Base-by-base conservation (phyloP, 2,797 vertebrate species). In the Trichosurus vulpecula region DNA sequence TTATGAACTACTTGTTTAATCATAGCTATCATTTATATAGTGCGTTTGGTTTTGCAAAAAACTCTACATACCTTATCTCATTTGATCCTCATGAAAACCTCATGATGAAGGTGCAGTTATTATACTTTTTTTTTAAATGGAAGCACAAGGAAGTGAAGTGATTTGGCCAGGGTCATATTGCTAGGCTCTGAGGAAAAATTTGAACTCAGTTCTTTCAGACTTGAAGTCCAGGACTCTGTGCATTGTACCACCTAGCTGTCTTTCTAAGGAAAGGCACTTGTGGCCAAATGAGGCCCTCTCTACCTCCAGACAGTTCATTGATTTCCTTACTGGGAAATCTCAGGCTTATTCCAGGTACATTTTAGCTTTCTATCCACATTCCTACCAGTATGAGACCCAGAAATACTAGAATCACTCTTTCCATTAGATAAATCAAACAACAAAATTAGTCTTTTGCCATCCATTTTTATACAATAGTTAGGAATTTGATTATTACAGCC, bases 401-500 rank as follows among this genome's bases (percentile, higher is more conserved):
- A 53, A 52, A 91, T 91, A 30, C 41, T 51, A 54, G 53, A 14
- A 61, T 47, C 47, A 58, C 54, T 52, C 12, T 66, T 66, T 29
- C 91, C 56, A 66, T 92, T 81, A 31, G 74, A 93, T 91, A 55
- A 94, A 94, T 96, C 4, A 87, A 14, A 54, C 52, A 2, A 56
- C 53, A 93, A 61, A 93, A 94, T 90, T 74, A 94, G 54, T 51
- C 29, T 92, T 74, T 92, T 57, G 52, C 35, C 94, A 53, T 54
- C 12, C 52, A 90, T 94, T 97, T 98, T 97, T 91, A 98, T 92
- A 91, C 31, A 97, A 92, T 94, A 96, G 93, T 97, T 93, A 93
- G 97, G 96, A 94, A 97, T 98, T 97, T 95, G 93, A 97, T 98
- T 97, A 98, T 97, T 97, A 96, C 95, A 97, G 98, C 96, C 96